Evolutionary conservation across 2,888 invertebrate genomes (phyloP), one percentile per base, ranked within the genome.

Genomic region (Pristionchus exspectatus): DNA sequence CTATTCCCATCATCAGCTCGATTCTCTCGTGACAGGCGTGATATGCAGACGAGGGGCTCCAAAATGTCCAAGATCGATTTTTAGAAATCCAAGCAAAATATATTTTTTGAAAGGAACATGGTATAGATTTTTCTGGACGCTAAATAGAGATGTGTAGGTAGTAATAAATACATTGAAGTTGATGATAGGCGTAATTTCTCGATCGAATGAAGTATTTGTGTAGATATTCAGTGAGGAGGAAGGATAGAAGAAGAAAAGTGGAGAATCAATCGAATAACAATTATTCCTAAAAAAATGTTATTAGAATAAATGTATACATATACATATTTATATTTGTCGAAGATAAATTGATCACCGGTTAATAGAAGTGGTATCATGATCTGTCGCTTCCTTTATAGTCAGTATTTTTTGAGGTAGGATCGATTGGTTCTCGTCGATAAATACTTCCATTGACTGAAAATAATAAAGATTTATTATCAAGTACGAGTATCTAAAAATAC

Each of bases 161-260:
- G 2, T 2, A 50, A 50, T n/a, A 30, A 33, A n/a, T 24, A 87
- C 87, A 27, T 66, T 72, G 69, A 87, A 50, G 21, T 21, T 44
- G 72, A 72, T 50, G 2, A 27, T n/a, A 9, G 56, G 56, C 4
- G 72, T 72, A 4, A 54, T 54, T 69, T 69, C 69, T 18, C 72
- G n/a, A 72, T 87, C 87, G 54, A 87, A 87, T 27, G 87, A 87
- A 69, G 87, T 87, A 59, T 87, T 87, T 59, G 87, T 87, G 50
- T 50, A 50, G 2, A 87, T 54, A n/a, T 83, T 10, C 2, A 83
- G 54, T 24, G 83, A 54, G 50, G 83, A 83, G 21, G 83, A 24
- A 50, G 83, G 54, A 54, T 56, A 14, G 63, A 88, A 88, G 88
- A 88, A 88, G 77, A 88, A 88, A 16, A n/a, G 56, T n/a, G 74